phyloP scores from a whole-genome alignment of 2,888 invertebrate species.

The Willowsia nigromaculata region DNA sequence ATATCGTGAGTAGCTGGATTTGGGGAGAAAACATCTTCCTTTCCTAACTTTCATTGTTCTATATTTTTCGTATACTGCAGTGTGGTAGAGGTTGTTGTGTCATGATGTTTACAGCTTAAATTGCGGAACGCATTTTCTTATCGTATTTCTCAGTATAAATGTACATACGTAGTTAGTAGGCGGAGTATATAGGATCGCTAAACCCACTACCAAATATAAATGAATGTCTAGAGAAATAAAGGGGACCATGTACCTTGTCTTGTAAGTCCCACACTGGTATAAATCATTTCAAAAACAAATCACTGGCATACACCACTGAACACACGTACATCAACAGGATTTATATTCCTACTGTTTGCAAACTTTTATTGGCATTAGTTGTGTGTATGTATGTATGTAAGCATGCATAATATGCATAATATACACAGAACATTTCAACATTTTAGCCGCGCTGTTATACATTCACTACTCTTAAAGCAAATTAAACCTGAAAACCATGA shows the following conservation, averaged over 20 bases:
- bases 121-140: slow-evolving; percentile 48
- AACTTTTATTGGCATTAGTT: not conserved
- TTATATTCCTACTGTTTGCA: not conserved
- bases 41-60: not conserved
- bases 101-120: slow-evolving; percentile 38
- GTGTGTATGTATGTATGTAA: not conserved
- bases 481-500: not conserved
- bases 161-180: too few species aligned
- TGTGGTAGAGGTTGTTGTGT: too few species aligned
- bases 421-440: not conserved
- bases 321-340: not conserved
- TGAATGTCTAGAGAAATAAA: slow-evolving; percentile 51
- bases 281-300: slow-evolving; percentile 51
- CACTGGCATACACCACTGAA: slow-evolving; percentile 27
- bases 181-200: not conserved
- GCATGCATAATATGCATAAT: not conserved
- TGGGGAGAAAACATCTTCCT: not conserved
- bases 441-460: not conserved
- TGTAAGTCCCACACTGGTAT: slow-evolving; percentile 44
- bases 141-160: not conserved
- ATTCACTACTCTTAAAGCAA: not conserved
- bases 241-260: slow-evolving; percentile 33
- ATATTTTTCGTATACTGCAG: not conserved
- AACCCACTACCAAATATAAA: not conserved
- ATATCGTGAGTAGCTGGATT: not conserved